Base-by-base conservation (phyloP, 2,113 vertebrate genomes). In the Prinia subflava region DNA sequence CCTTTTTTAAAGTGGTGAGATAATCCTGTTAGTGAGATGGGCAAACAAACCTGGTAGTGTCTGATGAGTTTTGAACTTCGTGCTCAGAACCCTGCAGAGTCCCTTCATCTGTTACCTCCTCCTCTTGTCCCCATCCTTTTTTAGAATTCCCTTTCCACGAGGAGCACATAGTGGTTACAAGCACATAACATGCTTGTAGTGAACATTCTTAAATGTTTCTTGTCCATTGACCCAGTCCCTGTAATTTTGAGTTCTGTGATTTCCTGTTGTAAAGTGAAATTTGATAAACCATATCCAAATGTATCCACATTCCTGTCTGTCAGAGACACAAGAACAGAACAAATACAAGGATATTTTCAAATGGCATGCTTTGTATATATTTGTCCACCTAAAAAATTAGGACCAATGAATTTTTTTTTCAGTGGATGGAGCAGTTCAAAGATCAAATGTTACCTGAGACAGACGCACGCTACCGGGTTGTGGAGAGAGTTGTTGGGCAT, bases 381-480 rank as follows among this genome's bases (percentile, higher is more conserved):
- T 73, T 91, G 6, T 33, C 16, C 7, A 20, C 22, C 18, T 88
- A 62, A 37, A 22, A 57, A 82, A 41, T 83, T 49, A 69, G 17
- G 59, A 64, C 6, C 24, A 31, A 11, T 70, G 1, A n/a, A 1
- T 59, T 33, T 65, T 41, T 53, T 63, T 84, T 74, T 6, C 55
- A 99, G 99, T 98, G 98, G 97, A 97, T 99, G 97, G 98, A 99
- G 81, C 97, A 99, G 68, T 99, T 98, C 96, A 97, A 98, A 93
- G 94, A 95, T 65, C 87, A 96, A 22, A 93, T 99, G 96, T 77
- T 99, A 50, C 96, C 98, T 19, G 97, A 97, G 93, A 96, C 94
- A 76, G 98, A 99, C 77, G 94, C 97, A 6, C 97, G 98, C 42
- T 98, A 99, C 92, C 97, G 98, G 94, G 95, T 98, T 71, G 98